Percentiles rank a stretch among this genome's conserved stretches.
Conservation (phyloP, 2,888 invertebrate genomes). For the Lordiphosa andalusiaca region DNA sequence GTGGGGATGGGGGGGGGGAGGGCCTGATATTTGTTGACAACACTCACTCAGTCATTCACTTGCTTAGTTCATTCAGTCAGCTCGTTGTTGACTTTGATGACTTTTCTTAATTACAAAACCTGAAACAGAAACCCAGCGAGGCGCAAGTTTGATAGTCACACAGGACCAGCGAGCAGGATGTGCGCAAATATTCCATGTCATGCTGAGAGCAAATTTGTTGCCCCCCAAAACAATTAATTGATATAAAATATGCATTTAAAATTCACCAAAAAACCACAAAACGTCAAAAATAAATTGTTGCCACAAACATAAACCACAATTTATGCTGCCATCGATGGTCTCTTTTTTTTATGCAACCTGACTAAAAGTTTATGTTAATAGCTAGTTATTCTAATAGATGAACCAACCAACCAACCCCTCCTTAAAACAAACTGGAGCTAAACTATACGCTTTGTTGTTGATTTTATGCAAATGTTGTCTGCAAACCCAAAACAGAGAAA, state of each 20-base stretch:
- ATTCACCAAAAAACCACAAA: conserved; percentile 30
- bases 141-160: conserved; percentile 22
- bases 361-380: conserved; percentile 44
- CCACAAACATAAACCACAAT: conserved; percentile 54
- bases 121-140: conserved; percentile 55
- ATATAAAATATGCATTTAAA: conserved; percentile 48
- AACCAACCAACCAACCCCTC: conserved; percentile 21
- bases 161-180: conserved; percentile 36
- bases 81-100: conserved; percentile 72
- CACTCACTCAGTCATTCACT: conserved; percentile 32
- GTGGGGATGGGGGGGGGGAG: conserved; percentile 10
- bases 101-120: conserved; percentile 72
- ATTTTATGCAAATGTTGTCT: conserved; percentile 55
- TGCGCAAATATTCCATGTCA: conserved; percentile 58
- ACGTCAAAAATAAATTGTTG: conserved; percentile 28
- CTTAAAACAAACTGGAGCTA: conserved; percentile 6
- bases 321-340: conserved; percentile 58
- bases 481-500: neutral
- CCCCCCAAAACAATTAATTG: conserved; percentile 34
- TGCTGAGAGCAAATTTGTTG: conserved; percentile 30
- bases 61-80: conserved; percentile 32
- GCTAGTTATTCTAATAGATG: conserved; percentile 42
- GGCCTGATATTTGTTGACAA: conserved; percentile 51
- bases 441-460: conserved; percentile 17
- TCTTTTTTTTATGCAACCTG: conserved; percentile 30